Percentiles rank a stretch among this genome's conserved stretches.
phyloP scores from a whole-genome alignment of 2,113 vertebrate species.

The Gracilinanus agilis region DNA sequence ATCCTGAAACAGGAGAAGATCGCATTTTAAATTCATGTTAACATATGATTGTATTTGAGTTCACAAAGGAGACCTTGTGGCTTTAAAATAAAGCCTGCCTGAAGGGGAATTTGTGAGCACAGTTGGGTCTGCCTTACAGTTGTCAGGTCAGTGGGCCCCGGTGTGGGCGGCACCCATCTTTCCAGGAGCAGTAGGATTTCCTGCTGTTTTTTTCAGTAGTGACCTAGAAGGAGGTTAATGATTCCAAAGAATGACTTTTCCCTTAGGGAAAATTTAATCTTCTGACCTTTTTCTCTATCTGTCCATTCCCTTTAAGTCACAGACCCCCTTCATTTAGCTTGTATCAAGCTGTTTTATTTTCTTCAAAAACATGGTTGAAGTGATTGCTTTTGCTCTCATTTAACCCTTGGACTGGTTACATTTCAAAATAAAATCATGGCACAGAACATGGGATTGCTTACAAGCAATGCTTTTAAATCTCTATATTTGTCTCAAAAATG shows the following conservation, averaged over 20 bases:
- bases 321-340: conserved; percentile 86
- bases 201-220: conserved; percentile 86
- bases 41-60: conserved; percentile 74
- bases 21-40: background rate
- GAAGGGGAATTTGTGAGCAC: conserved; percentile 77
- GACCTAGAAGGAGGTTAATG: conserved; percentile 89
- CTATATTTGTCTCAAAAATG: conserved; percentile 74
- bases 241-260: conserved; percentile 87
- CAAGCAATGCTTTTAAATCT: conserved; percentile 74
- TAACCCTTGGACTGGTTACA: conserved; percentile 83
- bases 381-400: conserved; percentile 85
- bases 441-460: conserved; percentile 45
- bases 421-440: conserved; percentile 75
- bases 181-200: conserved; percentile 82
- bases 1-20: conserved; percentile 39
- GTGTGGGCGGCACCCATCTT: conserved; percentile 83
- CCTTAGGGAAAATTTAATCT: conserved; percentile 89
- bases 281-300: conserved; percentile 87
- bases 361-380: conserved; percentile 85
- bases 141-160: conserved; percentile 78
- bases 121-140: conserved; percentile 67
- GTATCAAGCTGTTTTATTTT: conserved; percentile 87
- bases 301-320: conserved; percentile 88
- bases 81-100: conserved; percentile 79
- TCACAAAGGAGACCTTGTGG: conserved; percentile 78